phyloP scores from a whole-genome alignment of 2,888 invertebrate species.

The Cheilosia pagana region DNA sequence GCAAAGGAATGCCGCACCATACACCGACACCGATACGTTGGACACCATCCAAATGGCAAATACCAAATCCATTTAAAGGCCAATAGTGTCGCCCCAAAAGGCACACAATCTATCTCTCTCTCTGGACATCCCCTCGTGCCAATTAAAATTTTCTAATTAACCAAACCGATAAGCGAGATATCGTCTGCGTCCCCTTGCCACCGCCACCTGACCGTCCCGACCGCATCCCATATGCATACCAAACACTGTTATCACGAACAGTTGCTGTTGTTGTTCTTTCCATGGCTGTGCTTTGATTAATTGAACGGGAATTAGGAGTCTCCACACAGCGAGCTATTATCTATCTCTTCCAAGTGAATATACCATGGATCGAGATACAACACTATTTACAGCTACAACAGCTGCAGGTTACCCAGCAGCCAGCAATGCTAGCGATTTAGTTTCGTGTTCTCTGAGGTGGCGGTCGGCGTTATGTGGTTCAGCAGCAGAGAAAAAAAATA shows the following conservation, averaged over 20 bases:
- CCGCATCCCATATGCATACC: slow-evolving; percentile 10
- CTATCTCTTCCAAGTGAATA: slow-evolving; percentile 18
- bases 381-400: slow-evolving; percentile 51
- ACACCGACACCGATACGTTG: neutral
- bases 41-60: slow-evolving; percentile 3
- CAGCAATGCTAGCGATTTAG: slow-evolving; percentile 52
- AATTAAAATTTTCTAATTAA: slow-evolving; percentile 73
- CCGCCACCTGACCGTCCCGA: neutral
- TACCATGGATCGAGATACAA: slow-evolving; percentile 28
- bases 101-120: slow-evolving; percentile 9
- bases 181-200: neutral
- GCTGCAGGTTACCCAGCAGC: slow-evolving; percentile 38
- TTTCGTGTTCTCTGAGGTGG: slow-evolving; percentile 58
- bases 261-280: neutral
- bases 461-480: slow-evolving; percentile 13
- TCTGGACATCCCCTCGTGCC: slow-evolving; percentile 17
- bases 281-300: slow-evolving; percentile 53
- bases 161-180: slow-evolving; percentile 48
- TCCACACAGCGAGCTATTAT: slow-evolving; percentile 33
- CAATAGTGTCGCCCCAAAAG: slow-evolving; percentile 52
- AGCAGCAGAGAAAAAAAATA: slow-evolving; percentile 12
- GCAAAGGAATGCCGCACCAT: neutral
- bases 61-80: slow-evolving; percentile 4
- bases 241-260: slow-evolving; percentile 46
- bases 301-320: slow-evolving; percentile 65